Conservation (phyloP, 2,113 vertebrate genomes). For the Lates calcarifer region DNA sequence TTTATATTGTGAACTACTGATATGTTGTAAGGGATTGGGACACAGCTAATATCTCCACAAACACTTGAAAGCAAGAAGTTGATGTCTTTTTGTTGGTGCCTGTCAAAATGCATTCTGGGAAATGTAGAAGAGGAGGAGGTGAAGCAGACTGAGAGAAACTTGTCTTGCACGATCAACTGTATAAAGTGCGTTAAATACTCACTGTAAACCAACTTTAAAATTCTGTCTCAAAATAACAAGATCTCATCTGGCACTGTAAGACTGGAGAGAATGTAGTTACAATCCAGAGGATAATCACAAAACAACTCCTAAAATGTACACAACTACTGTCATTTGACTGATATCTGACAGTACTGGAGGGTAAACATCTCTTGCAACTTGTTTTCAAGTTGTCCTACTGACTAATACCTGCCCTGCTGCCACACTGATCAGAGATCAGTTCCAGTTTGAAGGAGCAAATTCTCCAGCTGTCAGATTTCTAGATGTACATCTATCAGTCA, state of each 20-base stretch:
- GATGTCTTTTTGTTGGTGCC: neutral
- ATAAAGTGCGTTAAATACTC: neutral
- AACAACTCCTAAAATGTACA: neutral
- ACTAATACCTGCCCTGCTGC: constrained; percentile 2
- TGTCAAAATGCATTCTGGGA: neutral
- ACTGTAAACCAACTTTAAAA: neutral
- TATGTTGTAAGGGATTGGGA: neutral
- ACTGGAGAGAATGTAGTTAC: neutral
- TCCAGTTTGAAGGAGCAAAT: neutral
- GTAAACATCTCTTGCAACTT: constrained; percentile 4
- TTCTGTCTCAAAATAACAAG: no score
- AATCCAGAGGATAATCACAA: neutral
- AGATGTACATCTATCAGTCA: constrained; percentile 16
- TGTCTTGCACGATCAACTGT: neutral
- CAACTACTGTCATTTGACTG: neutral
- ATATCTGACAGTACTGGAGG: neutral
- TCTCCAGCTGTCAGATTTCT: constrained; percentile 6
- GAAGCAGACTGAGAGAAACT: neutral
- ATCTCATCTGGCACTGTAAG: neutral
- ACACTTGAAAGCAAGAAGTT: neutral
- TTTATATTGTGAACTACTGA: neutral
- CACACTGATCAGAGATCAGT: constrained; percentile 6
- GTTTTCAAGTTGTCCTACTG: constrained; percentile 4
- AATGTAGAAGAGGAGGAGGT: neutral
- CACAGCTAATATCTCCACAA: neutral